These are phyloP conservation scores for Asbolus verrucosus DNA, from an alignment of 1,140 invertebrate species.

Conservation along the genomic window DNA sequence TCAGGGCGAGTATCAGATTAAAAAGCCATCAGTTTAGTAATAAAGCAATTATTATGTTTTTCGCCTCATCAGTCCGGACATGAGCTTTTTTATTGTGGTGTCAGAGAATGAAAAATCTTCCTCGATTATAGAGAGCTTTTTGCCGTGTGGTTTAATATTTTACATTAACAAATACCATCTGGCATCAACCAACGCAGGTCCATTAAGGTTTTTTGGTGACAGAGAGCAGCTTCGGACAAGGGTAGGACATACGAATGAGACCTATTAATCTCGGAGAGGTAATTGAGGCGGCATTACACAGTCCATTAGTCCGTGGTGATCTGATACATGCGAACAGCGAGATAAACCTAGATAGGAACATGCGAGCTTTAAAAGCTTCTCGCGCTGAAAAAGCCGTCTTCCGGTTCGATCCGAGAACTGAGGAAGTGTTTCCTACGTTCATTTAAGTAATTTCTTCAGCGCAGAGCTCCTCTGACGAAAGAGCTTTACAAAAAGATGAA, in stretches of 20 bases:
- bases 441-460: slow-evolving; percentile 40
- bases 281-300: slow-evolving; percentile 59
- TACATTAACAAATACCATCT: slow-evolving; percentile 42
- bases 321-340: slow-evolving; percentile 54
- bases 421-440: slow-evolving; percentile 37
- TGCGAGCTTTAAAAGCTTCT: slow-evolving; percentile 50
- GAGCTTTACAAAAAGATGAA: slow-evolving; percentile 33
- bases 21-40: slow-evolving; percentile 13
- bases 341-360: slow-evolving; percentile 48
- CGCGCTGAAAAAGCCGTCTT: slow-evolving; percentile 45
- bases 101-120: slow-evolving; percentile 16
- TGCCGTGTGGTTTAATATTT: slow-evolving; percentile 29
- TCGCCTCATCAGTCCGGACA: background rate
- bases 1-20: slow-evolving; percentile 15
- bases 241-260: slow-evolving; percentile 55
- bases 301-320: slow-evolving; percentile 57
- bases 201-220: slow-evolving; percentile 42
- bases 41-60: slow-evolving; percentile 22
- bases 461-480: slow-evolving; percentile 13
- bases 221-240: slow-evolving; percentile 41
- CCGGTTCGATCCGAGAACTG: slow-evolving; percentile 30
- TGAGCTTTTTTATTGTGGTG: slow-evolving; percentile 20
- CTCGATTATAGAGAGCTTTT: slow-evolving; percentile 13
- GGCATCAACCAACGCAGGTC: slow-evolving; percentile 29
- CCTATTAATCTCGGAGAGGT: slow-evolving; percentile 58